Conservation (phyloP, 1,140 invertebrate genomes). For the Formica exsecta region DNA sequence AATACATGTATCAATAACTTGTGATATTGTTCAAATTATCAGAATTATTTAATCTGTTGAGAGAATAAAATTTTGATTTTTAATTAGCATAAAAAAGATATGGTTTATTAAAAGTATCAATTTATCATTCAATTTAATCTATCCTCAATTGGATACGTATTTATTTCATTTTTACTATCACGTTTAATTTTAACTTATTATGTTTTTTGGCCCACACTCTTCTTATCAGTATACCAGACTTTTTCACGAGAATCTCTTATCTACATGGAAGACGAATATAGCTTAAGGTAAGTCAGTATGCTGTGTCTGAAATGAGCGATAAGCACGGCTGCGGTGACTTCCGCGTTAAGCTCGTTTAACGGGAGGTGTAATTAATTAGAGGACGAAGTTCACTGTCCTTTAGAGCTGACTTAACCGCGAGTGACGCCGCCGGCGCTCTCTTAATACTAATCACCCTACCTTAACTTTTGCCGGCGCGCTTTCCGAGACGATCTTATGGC, state of each 20-base stretch:
- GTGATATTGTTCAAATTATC: background rate
- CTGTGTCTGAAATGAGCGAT: constrained; percentile 69
- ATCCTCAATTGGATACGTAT: background rate
- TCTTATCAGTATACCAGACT: constrained; percentile 37
- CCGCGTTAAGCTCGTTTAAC: constrained; percentile 69
- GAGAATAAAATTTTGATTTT: background rate
- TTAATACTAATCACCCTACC: constrained; percentile 64
- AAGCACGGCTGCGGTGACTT: constrained; percentile 70
- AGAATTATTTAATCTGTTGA: background rate
- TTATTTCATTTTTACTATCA: background rate
- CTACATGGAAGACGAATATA: constrained; percentile 77
- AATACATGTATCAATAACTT: background rate
- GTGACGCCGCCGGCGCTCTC: constrained; percentile 39
- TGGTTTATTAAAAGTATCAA: background rate
- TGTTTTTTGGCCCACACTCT: constrained; percentile 21
- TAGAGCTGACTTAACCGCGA: constrained; percentile 50
- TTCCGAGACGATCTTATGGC: constrained; percentile 75
- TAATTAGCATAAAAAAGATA: background rate
- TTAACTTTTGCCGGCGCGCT: constrained; percentile 58
- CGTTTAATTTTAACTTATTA: background rate
- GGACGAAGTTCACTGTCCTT: constrained; percentile 69
- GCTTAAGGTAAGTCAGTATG: constrained; percentile 58
- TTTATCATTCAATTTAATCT: background rate
- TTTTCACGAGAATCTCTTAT: constrained; percentile 68
- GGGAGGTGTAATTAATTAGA: constrained; percentile 73